Conservation (phyloP, 1,140 invertebrate species). For the Ceratina australensis region DNA sequence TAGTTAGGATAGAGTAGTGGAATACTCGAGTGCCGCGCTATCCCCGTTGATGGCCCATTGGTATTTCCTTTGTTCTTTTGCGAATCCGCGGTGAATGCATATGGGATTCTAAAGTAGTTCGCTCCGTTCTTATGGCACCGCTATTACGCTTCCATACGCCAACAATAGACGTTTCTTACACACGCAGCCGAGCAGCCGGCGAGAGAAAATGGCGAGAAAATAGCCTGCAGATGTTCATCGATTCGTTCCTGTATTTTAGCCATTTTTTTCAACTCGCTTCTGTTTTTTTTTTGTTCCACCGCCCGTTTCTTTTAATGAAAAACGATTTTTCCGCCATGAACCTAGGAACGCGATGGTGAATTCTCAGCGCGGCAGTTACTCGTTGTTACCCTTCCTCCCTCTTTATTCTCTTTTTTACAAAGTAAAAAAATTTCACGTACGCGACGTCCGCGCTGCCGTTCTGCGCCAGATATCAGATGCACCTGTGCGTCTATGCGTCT, state of each 20-base stretch:
- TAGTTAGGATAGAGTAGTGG: background rate
- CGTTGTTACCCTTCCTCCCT: background rate
- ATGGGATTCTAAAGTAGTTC: slow-evolving; percentile 57
- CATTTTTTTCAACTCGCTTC: background rate
- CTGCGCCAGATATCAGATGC: slow-evolving; percentile 23
- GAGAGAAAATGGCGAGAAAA: slow-evolving; percentile 32
- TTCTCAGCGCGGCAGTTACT: background rate
- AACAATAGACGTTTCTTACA: slow-evolving; percentile 19
- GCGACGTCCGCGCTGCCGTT: background rate
- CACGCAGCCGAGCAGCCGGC: no score
- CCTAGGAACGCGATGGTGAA: background rate
- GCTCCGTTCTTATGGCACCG: slow-evolving; percentile 24
- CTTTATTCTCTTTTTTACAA: background rate
- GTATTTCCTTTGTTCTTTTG: slow-evolving; percentile 64
- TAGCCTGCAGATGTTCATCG: slow-evolving; percentile 3
- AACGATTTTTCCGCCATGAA: background rate
- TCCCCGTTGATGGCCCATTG: slow-evolving; percentile 51
- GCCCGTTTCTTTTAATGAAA: background rate
- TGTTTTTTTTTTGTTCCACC: no score
- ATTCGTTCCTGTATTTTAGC: background rate
- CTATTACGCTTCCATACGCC: slow-evolving; percentile 10
- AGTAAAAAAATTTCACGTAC: slow-evolving; percentile 9
- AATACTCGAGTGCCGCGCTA: background rate
- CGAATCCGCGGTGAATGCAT: slow-evolving; percentile 46
- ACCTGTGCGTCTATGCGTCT: slow-evolving; percentile 25